phyloP scores from a whole-genome alignment of 2,113 vertebrate species.

The Opisthocomus hoazin region DNA sequence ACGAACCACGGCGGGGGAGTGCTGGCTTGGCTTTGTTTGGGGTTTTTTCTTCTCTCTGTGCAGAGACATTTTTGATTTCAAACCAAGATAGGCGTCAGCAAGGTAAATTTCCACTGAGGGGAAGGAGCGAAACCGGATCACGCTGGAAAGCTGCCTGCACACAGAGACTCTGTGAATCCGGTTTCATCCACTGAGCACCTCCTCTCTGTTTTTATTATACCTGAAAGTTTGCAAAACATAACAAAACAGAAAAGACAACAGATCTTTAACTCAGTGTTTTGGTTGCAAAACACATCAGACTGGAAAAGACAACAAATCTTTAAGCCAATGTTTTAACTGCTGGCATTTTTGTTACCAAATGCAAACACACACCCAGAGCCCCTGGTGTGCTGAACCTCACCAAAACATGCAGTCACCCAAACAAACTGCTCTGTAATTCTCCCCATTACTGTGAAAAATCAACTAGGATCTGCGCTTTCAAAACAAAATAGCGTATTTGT shows the following conservation, averaged over 20 bases:
- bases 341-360: not conserved
- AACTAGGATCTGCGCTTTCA: not conserved
- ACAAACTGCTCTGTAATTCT: not conserved
- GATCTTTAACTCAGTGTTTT: not conserved
- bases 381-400: not conserved
- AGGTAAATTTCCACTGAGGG: conserved; percentile 54
- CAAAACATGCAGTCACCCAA: not conserved
- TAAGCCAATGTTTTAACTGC: not conserved
- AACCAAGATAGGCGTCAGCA: not conserved
- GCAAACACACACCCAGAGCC: not conserved
- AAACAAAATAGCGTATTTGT: not conserved
- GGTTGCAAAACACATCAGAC: not conserved
- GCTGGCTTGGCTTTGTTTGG: fast-evolving
- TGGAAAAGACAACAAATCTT: not conserved
- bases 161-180: not conserved
- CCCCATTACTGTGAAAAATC: not conserved
- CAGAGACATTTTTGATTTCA: not conserved
- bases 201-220: not conserved
- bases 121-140: not conserved
- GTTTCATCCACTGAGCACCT: not conserved
- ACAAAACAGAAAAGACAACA: not conserved
- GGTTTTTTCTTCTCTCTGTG: not conserved
- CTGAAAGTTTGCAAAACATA: conserved; percentile 3
- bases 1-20: not conserved
- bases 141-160: not conserved